Evolutionary conservation across 2,113 vertebrate genomes (phyloP).

Genomic region (Artemisiospiza belli): DNA sequence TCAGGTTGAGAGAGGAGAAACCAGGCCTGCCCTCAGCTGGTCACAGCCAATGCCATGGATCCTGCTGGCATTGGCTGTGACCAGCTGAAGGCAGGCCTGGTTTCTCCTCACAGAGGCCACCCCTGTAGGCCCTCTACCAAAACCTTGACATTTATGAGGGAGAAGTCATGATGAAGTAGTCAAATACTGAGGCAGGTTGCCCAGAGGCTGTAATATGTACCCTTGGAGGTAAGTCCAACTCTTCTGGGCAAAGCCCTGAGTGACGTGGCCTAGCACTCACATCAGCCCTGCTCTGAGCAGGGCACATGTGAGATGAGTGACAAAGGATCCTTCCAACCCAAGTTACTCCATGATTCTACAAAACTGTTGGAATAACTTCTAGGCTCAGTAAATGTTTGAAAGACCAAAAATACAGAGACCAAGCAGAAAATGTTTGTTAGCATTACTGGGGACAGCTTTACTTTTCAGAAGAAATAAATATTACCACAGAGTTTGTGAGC

Average conservation of each 20-base stretch:
- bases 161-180: background rate
- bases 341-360: background rate
- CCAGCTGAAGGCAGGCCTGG: background rate
- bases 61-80: background rate
- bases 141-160: background rate
- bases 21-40: no score
- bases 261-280: background rate
- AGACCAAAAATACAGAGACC: background rate
- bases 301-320: accelerated
- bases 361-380: background rate
- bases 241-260: background rate
- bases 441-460: background rate
- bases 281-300: background rate
- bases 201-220: background rate
- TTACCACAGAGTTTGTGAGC: background rate
- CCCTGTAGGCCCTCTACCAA: background rate
- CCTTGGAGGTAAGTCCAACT: background rate
- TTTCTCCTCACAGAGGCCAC: background rate
- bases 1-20: no score
- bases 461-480: background rate
- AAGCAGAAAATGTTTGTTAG: background rate
- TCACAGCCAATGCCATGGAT: no score
- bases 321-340: background rate
- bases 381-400: background rate
- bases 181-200: background rate